Evolutionary conservation across 2,888 invertebrate species (phyloP), one percentile per base, ranked within the genome.

Genomic region (Idaea straminata): DNA sequence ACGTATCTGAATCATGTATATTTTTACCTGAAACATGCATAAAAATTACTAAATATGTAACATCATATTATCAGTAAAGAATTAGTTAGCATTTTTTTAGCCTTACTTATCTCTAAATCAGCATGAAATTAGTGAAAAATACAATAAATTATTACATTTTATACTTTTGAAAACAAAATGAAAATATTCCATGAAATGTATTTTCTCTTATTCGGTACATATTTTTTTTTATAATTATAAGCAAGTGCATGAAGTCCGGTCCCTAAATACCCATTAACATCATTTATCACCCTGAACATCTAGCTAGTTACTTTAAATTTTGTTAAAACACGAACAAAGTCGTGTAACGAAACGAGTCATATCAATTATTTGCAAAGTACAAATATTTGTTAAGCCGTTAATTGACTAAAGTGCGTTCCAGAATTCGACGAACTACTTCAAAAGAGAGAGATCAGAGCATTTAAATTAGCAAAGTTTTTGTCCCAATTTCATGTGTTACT

Each of bases 291-390:
- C 72, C 72, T 73, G 73, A 47, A 7, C 47, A 47, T 47, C 47
- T 72, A 66, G 59, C 47, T 72, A 66, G 59, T 65, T 61, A 62
- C 68, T 68, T 66, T 58, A 61, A 69, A 66, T 62, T 66, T 62
- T 62, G 67, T 66, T 69, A 69, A 67, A 15, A 66, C 62, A 66
- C 59, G 64, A 63, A 67, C 66, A 66, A 61, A 66, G 69, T 68
- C 70, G 68, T 70, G 74, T 75, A 71, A 72, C 73, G 64, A 70
- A 71, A 70, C 65, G 62, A 66, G 66, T 79, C 82, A 84, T 85
- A 83, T 85, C 82, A 82, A 77, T 79, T 69, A 67, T 85, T 84
- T 82, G 74, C 76, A 84, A 74, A 85, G 83, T 86, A 86, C 83
- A 86, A 84, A 83, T 73, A 73, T 68, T 69, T 47, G 13, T 10